These are phyloP conservation scores for Drosophila tristis DNA, from an alignment of 1,140 invertebrate genomes.

Conservation along the genomic window DNA sequence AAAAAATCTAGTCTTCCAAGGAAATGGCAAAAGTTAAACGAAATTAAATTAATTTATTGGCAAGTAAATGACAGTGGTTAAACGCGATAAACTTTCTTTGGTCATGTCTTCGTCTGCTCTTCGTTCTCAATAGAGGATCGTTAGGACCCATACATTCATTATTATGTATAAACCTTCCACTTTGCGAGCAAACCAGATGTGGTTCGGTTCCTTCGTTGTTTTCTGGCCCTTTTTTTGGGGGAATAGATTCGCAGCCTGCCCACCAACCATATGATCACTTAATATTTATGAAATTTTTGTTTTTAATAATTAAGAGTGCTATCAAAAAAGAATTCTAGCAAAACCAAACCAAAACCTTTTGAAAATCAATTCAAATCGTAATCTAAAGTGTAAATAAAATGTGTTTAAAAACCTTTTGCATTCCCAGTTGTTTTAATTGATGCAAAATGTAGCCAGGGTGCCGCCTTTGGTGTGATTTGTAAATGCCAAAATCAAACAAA, in stretches of 20 bases:
- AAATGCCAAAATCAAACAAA: constrained; percentile 49
- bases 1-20: too few relatives aligned
- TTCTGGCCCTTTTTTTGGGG: constrained; percentile 7
- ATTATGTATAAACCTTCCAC: neutral
- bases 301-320: constrained; percentile 41
- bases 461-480: constrained; percentile 76
- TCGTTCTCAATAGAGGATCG: neutral
- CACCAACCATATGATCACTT: constrained; percentile 4
- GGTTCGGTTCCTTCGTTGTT: constrained; percentile 19
- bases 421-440: constrained; percentile 80
- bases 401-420: constrained; percentile 76
- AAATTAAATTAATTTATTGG: too few relatives aligned
- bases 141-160: neutral
- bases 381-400: constrained; percentile 60
- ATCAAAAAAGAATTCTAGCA: constrained; percentile 17
- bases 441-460: constrained; percentile 69
- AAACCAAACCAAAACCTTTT: constrained; percentile 11
- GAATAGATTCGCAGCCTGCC: constrained; percentile 5
- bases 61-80: too few relatives aligned
- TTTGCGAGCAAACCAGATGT: neutral
- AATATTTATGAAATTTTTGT: constrained; percentile 28
- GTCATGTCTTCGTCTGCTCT: too few relatives aligned
- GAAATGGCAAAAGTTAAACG: too few relatives aligned
- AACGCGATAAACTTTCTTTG: too few relatives aligned
- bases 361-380: constrained; percentile 13